phyloP scores from a whole-genome alignment of 2,113 vertebrate species.

The Thalassarche chlororhynchos region DNA sequence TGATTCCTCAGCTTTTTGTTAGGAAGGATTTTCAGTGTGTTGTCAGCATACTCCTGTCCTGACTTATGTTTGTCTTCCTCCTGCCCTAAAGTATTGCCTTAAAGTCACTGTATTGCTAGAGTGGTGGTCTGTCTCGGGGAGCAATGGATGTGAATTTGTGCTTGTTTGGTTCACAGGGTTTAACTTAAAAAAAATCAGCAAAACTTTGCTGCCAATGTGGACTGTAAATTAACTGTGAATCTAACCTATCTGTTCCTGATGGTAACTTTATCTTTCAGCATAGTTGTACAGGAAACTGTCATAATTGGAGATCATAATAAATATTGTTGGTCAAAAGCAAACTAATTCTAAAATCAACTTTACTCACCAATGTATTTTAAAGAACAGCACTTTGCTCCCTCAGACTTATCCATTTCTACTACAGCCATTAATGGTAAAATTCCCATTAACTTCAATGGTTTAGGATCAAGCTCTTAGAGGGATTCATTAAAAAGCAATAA shows the following conservation, averaged over 20 bases:
- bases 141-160: background rate
- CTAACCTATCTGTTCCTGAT: background rate
- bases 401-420: background rate
- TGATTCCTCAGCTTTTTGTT: background rate
- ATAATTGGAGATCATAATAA: background rate
- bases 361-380: background rate
- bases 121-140: background rate
- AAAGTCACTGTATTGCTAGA: background rate
- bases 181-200: background rate
- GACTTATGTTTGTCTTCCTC: background rate
- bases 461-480: background rate
- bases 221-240: background rate
- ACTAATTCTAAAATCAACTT: background rate
- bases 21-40: background rate
- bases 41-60: background rate
- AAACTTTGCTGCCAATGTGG: background rate
- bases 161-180: background rate
- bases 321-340: background rate
- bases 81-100: background rate
- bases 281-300: background rate
- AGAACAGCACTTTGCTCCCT: background rate
- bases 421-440: background rate
- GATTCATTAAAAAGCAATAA: slow-evolving; percentile 43
- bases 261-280: background rate
- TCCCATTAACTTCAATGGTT: background rate